phyloP scores from a whole-genome alignment of 2,888 invertebrate genomes.

The Eurois occulta region DNA sequence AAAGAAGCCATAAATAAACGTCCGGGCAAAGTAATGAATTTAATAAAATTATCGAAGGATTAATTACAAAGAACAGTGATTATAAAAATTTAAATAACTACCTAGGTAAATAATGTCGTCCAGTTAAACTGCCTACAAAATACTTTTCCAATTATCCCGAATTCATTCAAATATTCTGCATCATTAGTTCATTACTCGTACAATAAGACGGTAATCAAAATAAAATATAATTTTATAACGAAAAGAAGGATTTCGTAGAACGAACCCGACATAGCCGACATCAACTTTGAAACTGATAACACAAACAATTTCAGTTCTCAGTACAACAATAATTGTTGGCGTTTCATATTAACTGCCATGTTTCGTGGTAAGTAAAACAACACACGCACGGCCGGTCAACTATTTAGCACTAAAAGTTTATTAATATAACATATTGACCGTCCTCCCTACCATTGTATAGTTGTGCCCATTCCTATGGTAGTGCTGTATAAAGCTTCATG shows the following conservation, averaged over 20 bases:
- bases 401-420: slow-evolving; percentile 47
- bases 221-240: slow-evolving; percentile 26
- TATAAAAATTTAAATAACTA: neutral
- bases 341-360: slow-evolving; percentile 64
- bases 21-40: neutral
- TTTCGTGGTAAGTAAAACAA: slow-evolving; percentile 63
- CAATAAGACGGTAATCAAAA: slow-evolving; percentile 15
- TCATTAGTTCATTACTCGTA: slow-evolving; percentile 24
- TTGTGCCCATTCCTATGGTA: no score
- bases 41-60: neutral
- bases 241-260: slow-evolving; percentile 67
- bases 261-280: slow-evolving; percentile 52
- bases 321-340: slow-evolving; percentile 62
- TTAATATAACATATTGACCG: slow-evolving; percentile 25
- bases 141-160: neutral
- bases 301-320: slow-evolving; percentile 67
- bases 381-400: slow-evolving; percentile 22
- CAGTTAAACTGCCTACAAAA: neutral
- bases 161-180: slow-evolving; percentile 6
- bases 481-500: neutral
- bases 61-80: neutral
- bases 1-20: neutral
- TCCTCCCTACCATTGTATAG: neutral
- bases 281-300: slow-evolving; percentile 67
- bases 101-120: neutral